phyloP scores from a whole-genome alignment of 2,888 invertebrate genomes.

The Tolmerus cingulatus region DNA sequence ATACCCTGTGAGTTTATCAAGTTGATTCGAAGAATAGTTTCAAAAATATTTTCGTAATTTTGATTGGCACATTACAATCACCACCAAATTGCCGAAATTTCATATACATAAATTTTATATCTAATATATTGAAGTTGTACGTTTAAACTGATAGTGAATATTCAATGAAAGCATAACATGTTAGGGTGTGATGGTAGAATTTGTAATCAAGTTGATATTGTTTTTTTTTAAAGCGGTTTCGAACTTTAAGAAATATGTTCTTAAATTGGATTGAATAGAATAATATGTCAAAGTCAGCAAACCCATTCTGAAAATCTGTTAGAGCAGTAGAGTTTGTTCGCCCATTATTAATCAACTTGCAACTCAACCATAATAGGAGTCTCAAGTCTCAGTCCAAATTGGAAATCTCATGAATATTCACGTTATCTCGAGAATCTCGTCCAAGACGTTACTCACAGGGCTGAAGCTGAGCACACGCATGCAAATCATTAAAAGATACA shows the following conservation, averaged over 20 bases:
- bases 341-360: background rate
- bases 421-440: background rate
- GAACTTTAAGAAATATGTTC: background rate
- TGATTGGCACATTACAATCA: too few relatives aligned
- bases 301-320: background rate
- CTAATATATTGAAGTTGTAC: too few relatives aligned
- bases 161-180: too few relatives aligned
- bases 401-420: background rate
- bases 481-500: constrained; percentile 13
- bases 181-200: too few relatives aligned
- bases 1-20: too few relatives aligned
- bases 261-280: background rate
- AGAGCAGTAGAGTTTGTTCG: background rate
- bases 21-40: too few relatives aligned
- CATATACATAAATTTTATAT: too few relatives aligned
- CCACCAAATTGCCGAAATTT: too few relatives aligned
- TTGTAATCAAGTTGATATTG: too few relatives aligned
- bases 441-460: background rate
- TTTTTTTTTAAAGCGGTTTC: background rate
- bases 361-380: background rate
- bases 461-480: background rate
- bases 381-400: background rate
- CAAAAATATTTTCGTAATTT: too few relatives aligned
- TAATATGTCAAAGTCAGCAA: background rate
- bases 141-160: too few relatives aligned